Base-by-base conservation (phyloP, 2,797 vertebrate species). In the Chloroceryle amazona region DNA sequence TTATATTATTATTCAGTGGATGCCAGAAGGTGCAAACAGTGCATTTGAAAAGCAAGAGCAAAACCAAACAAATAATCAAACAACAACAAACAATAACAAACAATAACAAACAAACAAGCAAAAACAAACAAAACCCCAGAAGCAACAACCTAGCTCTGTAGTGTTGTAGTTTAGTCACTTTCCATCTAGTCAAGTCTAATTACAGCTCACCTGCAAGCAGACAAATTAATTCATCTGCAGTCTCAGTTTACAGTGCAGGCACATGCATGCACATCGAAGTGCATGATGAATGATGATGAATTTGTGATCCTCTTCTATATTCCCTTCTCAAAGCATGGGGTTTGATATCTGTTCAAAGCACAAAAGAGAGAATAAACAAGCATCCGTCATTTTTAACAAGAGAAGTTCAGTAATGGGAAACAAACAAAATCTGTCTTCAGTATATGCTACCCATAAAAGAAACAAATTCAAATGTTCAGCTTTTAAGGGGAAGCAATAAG, bases 371-470 rank as follows among this genome's bases (percentile, higher is more conserved):
- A 15, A 92, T 89, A 96, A 97, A 96, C 70, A 90, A 96, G 67
- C 78, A 97, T 97, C 89, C 81, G 82, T 96, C 94, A 96, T 95
- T 97, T 97, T 96, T 97, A 97, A 97, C 86, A 93, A 97, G 95
- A 82, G 52, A 86, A 72, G 73, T 75, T 94, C 80, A 71, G 54
- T 65, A 92, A 94, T 89, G 35, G 35, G 65, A 86, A 90, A 44
- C 10, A 95, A 97, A 95, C 26, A 89, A 90, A 89, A 94, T 94
- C 71, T 75, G 51, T 90, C 92, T 94, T 92, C 47, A 54, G 41
- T 81, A 92, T 79, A 91, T 80, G 31, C 23, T 72, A 73, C 81
- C 11, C 21, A 33, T 52, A 83, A 93, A 95, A 88, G 21, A 81
- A 95, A 90, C 11, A 94, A 89, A 93, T 92, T 81, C 49, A 62